These are phyloP conservation scores for Triplophysa dalaica DNA, from an alignment of 2,113 vertebrate species.

Conservation along the genomic window DNA sequence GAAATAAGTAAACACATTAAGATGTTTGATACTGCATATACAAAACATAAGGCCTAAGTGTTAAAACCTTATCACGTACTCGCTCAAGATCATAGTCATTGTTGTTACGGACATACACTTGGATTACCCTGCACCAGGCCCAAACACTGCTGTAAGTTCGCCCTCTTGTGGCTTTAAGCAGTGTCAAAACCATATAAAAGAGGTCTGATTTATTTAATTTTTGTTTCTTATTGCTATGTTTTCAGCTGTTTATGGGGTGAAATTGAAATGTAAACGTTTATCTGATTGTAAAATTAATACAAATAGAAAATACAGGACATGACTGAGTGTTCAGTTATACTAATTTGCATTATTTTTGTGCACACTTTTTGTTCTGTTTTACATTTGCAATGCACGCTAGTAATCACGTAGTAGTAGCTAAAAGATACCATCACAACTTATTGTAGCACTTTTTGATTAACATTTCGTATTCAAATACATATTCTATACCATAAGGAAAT, in stretches of 20 bases:
- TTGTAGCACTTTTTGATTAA: too few relatives aligned
- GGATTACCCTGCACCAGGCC: conserved; percentile 6
- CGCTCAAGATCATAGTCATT: conserved; percentile 50
- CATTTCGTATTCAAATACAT: neutral
- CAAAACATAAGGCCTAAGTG: neutral
- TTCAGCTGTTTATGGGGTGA: neutral
- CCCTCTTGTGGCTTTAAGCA: conserved; percentile 43
- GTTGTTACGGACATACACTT: conserved; percentile 31
- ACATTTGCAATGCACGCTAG: too few relatives aligned
- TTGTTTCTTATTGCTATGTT: neutral
- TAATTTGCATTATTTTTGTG: too few relatives aligned
- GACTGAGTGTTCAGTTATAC: too few relatives aligned
- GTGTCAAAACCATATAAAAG: conserved; percentile 4
- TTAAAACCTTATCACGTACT: neutral
- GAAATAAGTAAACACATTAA: neutral
- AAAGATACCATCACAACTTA: too few relatives aligned
- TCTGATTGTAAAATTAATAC: neutral
- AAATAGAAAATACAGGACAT: neutral
- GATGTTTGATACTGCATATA: neutral
- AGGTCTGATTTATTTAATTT: neutral
- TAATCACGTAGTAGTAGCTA: too few relatives aligned
- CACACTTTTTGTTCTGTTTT: too few relatives aligned
- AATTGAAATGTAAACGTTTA: neutral
- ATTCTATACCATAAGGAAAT: too few relatives aligned
- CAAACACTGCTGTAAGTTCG: conserved; percentile 37